Percentiles rank a stretch among this genome's conserved stretches.
phyloP scores from a whole-genome alignment of 2,888 invertebrate genomes.

The Netelia melanura region DNA sequence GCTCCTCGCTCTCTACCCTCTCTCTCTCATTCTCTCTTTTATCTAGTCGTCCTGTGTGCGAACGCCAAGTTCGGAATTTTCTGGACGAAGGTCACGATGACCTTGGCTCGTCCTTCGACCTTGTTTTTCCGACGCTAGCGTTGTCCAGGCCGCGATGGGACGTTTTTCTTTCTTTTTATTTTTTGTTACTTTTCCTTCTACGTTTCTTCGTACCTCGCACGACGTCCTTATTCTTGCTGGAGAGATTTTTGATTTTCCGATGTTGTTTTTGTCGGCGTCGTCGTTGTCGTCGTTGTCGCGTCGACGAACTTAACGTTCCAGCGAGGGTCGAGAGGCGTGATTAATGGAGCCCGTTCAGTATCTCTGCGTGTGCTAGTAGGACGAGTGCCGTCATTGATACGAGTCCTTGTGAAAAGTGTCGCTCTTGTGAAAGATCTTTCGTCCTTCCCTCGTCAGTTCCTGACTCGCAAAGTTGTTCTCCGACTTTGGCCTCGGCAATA shows the following conservation, averaged over 20 bases:
- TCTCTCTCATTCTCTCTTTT: constrained; percentile 32
- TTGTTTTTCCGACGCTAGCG: constrained; percentile 41
- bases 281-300: constrained; percentile 32
- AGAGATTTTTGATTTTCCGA: constrained; percentile 36
- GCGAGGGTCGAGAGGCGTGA: constrained; percentile 42
- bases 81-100: constrained; percentile 22
- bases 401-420: constrained; percentile 91
- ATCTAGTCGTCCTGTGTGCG: background rate
- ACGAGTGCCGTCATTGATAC: constrained; percentile 91
- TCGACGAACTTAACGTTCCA: constrained; percentile 44
- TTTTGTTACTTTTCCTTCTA: background rate
- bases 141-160: constrained; percentile 3
- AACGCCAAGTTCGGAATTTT: constrained; percentile 2
- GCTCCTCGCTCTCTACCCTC: constrained; percentile 38
- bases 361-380: constrained; percentile 87
- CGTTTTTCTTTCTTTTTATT: constrained; percentile 16
- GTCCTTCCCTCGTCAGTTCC: constrained; percentile 86
- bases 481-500: constrained; percentile 92
- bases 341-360: constrained; percentile 79
- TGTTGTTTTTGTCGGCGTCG: constrained; percentile 3
- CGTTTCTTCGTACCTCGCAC: background rate
- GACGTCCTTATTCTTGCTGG: background rate
- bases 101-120: constrained; percentile 51
- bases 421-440: constrained; percentile 90
- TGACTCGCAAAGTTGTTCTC: constrained; percentile 92